Base-by-base conservation (phyloP, 1,140 invertebrate genomes). In the Tetragnatha versicolor region DNA sequence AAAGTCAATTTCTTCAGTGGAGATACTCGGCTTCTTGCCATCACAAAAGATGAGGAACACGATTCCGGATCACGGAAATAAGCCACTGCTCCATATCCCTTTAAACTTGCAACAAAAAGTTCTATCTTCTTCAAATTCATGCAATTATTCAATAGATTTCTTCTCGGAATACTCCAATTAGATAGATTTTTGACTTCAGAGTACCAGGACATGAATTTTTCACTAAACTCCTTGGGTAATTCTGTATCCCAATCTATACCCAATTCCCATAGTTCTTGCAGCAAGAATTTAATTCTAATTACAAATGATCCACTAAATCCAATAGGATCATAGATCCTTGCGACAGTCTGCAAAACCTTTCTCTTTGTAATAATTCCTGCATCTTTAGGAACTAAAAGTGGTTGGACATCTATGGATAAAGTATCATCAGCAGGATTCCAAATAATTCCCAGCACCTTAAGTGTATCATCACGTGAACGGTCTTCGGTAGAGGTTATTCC, bases 41-140 rank as follows among this genome's bases (percentile, higher is more conserved):
- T 51, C 5, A 49, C 27, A 22, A 51, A 69, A 31, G 27, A 20
- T 14, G 65, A 49, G 14, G 1, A 14, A 31, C 47, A 49, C 5
- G 0, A 14, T 6, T 3, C 3, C 20, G 51, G 4, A 12, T 25
- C 25, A 33, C 65, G 0, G 29, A 69, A 33, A 76, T 65, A 81
- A 1, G 60, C 51, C 4, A 80, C 47, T 17, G 81, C 53, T 14
- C 66, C 78, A 60, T 81, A 82, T 3, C 69, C 80, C 10, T 17
- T 2, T 22, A 66, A 39, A 25, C 77, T 81, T 4, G 81, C 72
- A 55, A 81, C 80, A 27, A 2, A 9, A 39, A 82, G 81, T 2
- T 73, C 14, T 47, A 29, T 12, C 33, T 12, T 80, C n/a, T 29
- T 69, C 35, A 3, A 4, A 2, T 35, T 42, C 55, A n/a, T 70